phyloP scores from a whole-genome alignment of 1,140 invertebrate genomes.

The Drosophila nigrodunni region DNA sequence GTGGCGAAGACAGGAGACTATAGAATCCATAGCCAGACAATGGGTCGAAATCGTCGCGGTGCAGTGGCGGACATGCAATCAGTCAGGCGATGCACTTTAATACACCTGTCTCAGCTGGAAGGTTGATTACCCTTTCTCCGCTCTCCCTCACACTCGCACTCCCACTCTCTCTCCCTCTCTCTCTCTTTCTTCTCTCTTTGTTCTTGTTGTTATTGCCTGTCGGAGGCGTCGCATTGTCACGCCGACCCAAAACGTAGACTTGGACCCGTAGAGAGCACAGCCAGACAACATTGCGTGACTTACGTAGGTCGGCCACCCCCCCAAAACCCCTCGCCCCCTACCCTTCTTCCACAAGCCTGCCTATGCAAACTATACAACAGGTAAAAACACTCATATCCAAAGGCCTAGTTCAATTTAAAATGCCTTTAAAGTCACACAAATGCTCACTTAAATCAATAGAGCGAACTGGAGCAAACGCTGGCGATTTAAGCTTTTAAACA shows the following conservation, averaged over 20 bases:
- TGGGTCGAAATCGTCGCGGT: slow-evolving; percentile 43
- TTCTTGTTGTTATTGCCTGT: slow-evolving; percentile 29
- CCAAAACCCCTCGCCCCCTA: neutral
- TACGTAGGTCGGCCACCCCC: slow-evolving; percentile 64
- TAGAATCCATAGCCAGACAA: slow-evolving; percentile 62
- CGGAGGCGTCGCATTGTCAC: slow-evolving; percentile 74
- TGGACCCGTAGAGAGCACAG: slow-evolving; percentile 22
- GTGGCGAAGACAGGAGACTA: neutral
- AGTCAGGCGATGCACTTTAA: slow-evolving; percentile 77
- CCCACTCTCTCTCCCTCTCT: too few species aligned
- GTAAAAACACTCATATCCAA: slow-evolving; percentile 50
- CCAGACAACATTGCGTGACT: slow-evolving; percentile 79
- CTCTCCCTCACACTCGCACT: neutral
- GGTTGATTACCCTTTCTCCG: slow-evolving; percentile 23
- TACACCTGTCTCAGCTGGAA: slow-evolving; percentile 55
- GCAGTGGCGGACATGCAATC: slow-evolving; percentile 78
- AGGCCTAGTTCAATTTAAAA: slow-evolving; percentile 77
- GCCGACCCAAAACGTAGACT: slow-evolving; percentile 49
- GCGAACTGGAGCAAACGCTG: neutral
- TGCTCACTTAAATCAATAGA: slow-evolving; percentile 31
- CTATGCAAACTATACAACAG: slow-evolving; percentile 33
- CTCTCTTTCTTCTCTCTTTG: slow-evolving; percentile 1
- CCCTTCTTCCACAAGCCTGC: neutral
- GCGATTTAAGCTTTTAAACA: neutral
- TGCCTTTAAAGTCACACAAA: slow-evolving; percentile 24